A percentile compares a stretch with the other conserved stretches of the same genome.
phyloP scores from a whole-genome alignment of 2,113 vertebrate species.

The Pseudorasbora parva region DNA sequence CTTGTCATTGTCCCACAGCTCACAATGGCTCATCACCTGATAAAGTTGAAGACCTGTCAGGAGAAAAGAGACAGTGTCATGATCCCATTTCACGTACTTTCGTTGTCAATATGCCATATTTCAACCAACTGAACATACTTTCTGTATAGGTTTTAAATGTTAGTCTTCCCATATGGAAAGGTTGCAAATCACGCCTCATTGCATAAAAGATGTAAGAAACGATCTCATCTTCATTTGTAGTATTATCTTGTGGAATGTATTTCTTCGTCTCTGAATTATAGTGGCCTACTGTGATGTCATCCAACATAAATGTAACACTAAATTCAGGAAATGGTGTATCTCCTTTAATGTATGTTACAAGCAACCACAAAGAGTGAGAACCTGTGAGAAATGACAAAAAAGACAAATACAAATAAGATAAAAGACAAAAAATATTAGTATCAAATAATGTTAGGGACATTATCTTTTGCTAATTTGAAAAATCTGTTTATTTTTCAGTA shows the following conservation, averaged over 20 bases:
- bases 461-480: too few relatives aligned
- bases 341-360: not conserved
- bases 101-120: not conserved
- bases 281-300: not conserved
- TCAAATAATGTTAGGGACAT: too few relatives aligned
- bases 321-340: not conserved
- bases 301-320: not conserved
- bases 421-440: too few relatives aligned
- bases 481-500: too few relatives aligned
- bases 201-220: not conserved
- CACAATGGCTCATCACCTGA: conserved; percentile 15
- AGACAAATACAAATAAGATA: too few relatives aligned
- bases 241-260: not conserved
- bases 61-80: not conserved
- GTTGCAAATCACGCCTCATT: not conserved
- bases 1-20: conserved; percentile 1
- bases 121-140: not conserved
- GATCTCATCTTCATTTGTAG: not conserved
- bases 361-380: too few relatives aligned
- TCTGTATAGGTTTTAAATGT: not conserved
- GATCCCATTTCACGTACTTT: not conserved
- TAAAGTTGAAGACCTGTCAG: not conserved
- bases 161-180: not conserved
- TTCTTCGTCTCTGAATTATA: not conserved
- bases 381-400: too few relatives aligned